A percentile compares a stretch with the other conserved stretches of the same genome.
These are phyloP conservation scores for Drosophila prosaltans DNA, from an alignment of 1,140 invertebrate species.

Conservation along the genomic window DNA sequence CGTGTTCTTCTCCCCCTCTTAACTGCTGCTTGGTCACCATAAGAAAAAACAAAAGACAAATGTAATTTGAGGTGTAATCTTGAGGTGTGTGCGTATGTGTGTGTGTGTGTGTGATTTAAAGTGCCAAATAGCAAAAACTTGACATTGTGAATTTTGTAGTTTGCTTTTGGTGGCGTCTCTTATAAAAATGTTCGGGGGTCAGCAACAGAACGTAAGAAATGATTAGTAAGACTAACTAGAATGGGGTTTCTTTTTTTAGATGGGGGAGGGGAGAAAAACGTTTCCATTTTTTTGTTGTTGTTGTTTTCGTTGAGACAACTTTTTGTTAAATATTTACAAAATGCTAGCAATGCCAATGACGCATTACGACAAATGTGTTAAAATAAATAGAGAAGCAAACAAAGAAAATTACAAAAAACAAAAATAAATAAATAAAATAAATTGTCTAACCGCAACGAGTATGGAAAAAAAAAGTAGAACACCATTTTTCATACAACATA, in stretches of 20 bases:
- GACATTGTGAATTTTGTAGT: slow-evolving; percentile 10
- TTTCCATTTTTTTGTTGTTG: slow-evolving; percentile 48
- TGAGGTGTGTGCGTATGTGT: background rate
- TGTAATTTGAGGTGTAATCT: slow-evolving; percentile 10
- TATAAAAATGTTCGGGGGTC: slow-evolving; percentile 1
- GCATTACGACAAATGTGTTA: slow-evolving; percentile 74
- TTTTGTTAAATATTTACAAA: slow-evolving; percentile 61
- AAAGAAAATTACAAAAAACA: slow-evolving; percentile 27
- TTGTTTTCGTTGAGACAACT: slow-evolving; percentile 13
- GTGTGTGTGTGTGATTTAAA: slow-evolving; percentile 40
- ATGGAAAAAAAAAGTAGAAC: slow-evolving; percentile 72
- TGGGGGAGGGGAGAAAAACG: slow-evolving; percentile 22
- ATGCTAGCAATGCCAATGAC: slow-evolving; percentile 66
- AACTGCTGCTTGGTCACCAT: background rate
- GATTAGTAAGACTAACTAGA: slow-evolving; percentile 54
- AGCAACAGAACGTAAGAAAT: slow-evolving; percentile 34
- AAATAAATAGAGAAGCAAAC: slow-evolving; percentile 54
- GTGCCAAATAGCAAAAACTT: slow-evolving; percentile 33
- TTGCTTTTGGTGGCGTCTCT: slow-evolving; percentile 6
- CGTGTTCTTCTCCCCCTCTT: background rate
- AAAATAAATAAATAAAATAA: slow-evolving; percentile 9
- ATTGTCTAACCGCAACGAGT: slow-evolving; percentile 64
- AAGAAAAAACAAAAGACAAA: background rate
- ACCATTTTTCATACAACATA: slow-evolving; percentile 62
- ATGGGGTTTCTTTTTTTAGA: background rate